Base-by-base conservation (phyloP, 2,113 vertebrate species). In the Calyptommatus sinebrachiatus region DNA sequence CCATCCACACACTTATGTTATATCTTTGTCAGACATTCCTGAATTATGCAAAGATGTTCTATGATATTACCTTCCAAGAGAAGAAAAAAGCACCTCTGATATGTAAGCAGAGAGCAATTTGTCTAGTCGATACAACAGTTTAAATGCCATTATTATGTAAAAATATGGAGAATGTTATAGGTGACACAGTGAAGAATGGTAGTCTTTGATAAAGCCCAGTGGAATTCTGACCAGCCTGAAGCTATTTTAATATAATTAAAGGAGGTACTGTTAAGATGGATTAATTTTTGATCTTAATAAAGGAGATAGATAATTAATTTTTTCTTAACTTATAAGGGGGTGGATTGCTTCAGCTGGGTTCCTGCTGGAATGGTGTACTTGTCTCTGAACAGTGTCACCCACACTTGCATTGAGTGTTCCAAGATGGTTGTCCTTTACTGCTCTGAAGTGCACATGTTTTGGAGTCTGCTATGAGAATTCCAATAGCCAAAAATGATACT, bases 1-100 rank as follows among this genome's bases (percentile, higher is more conserved):
- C 80, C 85, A 71, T 90, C 91, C 88, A 87, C 88, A 88, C 48
- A 45, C 66, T 77, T 88, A 76, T 88, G 82, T 89, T 91, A 88
- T 88, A 90, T 88, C 78, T 89, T 90, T 83, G 76, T 81, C 83
- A 45, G 63, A 88, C 81, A 62, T 84, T 86, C 81, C 90, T 92
- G 90, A 92, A 87, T 92, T 88, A 88, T 88, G 80, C 89, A 86
- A 79, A 88, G 86, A 72, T 0, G 1, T 1, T 82, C 71, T 83
- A 84, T 85, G 73, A 31, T 76, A 6, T 3, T 75, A 35, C 75
- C 80, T 8, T 84, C 81, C 85, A 88, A 83, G 76, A 83, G 63
- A 35, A 21, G 4, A 35, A 48, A 72, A 67, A 60, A 35, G 62
- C 20, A 2, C 6, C 41, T 28, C 5, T 72, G 28, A 11, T 61